phyloP scores from a whole-genome alignment of 2,113 vertebrate species.

The Lonchura striata region DNA sequence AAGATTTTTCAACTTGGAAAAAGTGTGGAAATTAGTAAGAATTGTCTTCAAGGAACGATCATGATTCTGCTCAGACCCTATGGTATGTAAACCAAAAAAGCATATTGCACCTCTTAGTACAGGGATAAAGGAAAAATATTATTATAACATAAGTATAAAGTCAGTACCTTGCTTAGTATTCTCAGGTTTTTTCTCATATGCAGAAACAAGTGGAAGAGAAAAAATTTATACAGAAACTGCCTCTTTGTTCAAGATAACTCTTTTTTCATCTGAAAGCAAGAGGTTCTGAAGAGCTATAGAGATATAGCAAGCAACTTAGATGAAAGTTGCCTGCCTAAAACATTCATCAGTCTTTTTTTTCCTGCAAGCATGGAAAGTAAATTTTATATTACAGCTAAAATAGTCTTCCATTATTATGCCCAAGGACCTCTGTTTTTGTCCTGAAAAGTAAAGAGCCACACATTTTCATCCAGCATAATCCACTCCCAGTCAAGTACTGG shows the following conservation, averaged over 20 bases:
- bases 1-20: background rate
- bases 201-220: background rate
- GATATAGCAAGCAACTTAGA: background rate
- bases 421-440: background rate
- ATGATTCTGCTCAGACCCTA: background rate
- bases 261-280: background rate
- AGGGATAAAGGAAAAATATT: background rate
- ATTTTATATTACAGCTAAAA: background rate
- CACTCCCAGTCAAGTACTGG: background rate
- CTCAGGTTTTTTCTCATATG: fast-evolving
- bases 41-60: background rate
- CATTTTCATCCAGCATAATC: background rate
- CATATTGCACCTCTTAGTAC: background rate
- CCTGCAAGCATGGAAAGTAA: background rate
- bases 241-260: background rate
- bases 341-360: background rate
- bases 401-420: background rate
- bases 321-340: background rate
- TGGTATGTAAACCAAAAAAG: background rate
- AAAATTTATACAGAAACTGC: background rate
- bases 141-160: background rate
- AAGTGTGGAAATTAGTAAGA: background rate
- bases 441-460: background rate
- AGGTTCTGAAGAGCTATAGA: background rate
- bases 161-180: background rate